Base-by-base conservation (phyloP, 2,888 invertebrate species). In the Herminia tarsipennalis region DNA sequence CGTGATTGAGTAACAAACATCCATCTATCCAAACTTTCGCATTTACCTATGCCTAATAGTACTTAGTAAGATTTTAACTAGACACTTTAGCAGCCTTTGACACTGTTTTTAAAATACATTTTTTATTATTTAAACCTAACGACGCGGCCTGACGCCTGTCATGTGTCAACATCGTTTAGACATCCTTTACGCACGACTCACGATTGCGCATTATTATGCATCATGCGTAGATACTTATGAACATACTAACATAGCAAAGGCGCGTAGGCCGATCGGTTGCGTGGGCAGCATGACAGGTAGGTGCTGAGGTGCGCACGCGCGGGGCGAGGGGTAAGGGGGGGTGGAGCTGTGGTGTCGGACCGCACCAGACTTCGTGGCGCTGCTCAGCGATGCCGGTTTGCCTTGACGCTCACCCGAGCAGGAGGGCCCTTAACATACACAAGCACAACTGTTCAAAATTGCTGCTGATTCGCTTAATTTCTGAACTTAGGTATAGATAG, bases 291-390 rank as follows among this genome's bases (percentile, higher is more conserved):
- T 63, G 64, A 52, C 67, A 73, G 70, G 66, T 70, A 72, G 60
- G 51, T 28, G 35, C 13, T 24, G 17, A 40, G 40, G 48, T 38
- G 48, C 22, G 35, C 38, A 32, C 22, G 35, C 32, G 54, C 25
- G 30, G 63, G 38, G 18, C 6, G 51, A 9, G 54, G 4, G 30
- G 35, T 6, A 28, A 17, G 34, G 35, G 29, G 35, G 25, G 25
- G 44, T 30, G 14, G 20, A 33, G 39, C 24, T n/a, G 44, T 45
- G 45, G 42, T 46, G 66, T 57, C 54, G 73, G 66, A 57, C 55
- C 73, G 66, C 68, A 70, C 68, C 73, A 88, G 88, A 88, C 88
- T 83, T 69, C 38, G 59, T 70, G 88, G 87, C 88, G 88, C 85
- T 73, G 75, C 71, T 62, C 56, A 55, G 60, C 57, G 59, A 59